Percentiles rank a stretch among this genome's conserved stretches.
These are phyloP conservation scores for Hassar affinis DNA, from an alignment of 2,113 vertebrate species.

Conservation along the genomic window DNA sequence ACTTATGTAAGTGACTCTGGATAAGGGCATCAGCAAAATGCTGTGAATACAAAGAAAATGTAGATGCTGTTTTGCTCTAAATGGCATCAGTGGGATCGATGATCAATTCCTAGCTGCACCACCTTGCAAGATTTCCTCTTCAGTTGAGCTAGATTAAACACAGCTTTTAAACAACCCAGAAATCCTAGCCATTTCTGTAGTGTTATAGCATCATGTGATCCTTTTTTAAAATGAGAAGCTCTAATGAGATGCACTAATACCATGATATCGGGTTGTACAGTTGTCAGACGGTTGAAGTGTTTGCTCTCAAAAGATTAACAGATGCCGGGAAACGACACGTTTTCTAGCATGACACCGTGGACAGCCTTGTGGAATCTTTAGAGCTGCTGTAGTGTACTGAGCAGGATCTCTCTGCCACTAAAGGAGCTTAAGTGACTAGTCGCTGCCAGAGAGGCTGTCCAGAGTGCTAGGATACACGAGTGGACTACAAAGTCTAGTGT, in stretches of 20 bases:
- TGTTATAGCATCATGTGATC: background rate
- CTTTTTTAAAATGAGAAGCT: background rate
- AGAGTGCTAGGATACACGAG: slow-evolving; percentile 6
- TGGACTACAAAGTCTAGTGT: slow-evolving; percentile 3
- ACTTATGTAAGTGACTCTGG: background rate
- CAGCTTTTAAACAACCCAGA: background rate
- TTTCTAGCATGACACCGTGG: slow-evolving; percentile 13
- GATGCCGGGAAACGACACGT: background rate
- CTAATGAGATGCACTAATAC: background rate
- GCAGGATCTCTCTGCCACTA: background rate
- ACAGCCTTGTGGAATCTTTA: slow-evolving; percentile 14
- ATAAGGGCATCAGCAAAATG: background rate
- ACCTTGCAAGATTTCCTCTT: background rate
- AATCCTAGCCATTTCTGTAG: background rate
- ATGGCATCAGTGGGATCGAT: background rate
- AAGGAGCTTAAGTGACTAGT: slow-evolving; percentile 4
- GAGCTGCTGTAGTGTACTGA: slow-evolving; percentile 27
- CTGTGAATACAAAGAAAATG: background rate
- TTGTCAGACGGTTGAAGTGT: background rate
- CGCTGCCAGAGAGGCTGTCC: background rate
- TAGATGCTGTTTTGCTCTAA: background rate
- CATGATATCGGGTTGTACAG: background rate
- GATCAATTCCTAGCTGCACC: background rate
- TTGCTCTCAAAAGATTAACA: background rate
- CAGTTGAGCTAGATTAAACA: background rate